Conservation (phyloP, 1,140 invertebrate genomes). For the Drosophila athabasca region DNA sequence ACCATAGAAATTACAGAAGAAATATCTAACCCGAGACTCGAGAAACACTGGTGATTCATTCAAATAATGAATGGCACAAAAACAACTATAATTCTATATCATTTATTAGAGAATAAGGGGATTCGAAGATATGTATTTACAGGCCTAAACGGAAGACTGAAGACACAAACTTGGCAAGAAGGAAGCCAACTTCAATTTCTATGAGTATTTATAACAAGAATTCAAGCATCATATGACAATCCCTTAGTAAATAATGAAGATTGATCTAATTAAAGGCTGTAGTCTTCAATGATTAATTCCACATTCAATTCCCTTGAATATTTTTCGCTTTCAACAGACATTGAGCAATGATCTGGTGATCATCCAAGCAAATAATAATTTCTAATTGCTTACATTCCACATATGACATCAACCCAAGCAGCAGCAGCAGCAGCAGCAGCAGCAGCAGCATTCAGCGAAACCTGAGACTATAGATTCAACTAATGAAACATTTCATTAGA, state of each 20-base stretch:
- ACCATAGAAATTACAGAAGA: not conserved
- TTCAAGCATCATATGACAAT: constrained; percentile 5
- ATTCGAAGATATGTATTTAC: too few relatives aligned
- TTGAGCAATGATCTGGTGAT: constrained; percentile 9
- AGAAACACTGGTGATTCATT: constrained; percentile 7
- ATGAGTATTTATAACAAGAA: too few relatives aligned
- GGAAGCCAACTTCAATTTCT: too few relatives aligned
- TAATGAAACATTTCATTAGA: constrained; percentile 77
- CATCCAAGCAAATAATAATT: constrained; percentile 72
- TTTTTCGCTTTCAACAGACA: too few relatives aligned
- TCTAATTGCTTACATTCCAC: constrained; percentile 78
- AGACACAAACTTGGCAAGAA: not conserved
- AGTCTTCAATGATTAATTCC: not conserved
- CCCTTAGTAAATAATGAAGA: not conserved
- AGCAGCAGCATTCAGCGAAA: constrained; percentile 22
- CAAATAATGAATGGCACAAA: not conserved
- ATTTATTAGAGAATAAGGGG: too few relatives aligned
- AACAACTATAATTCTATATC: too few relatives aligned
- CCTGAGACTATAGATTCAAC: constrained; percentile 69
- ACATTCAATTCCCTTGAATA: too few relatives aligned
- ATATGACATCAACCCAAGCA: constrained; percentile 1
- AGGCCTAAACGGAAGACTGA: not conserved
- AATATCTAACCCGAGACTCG: constrained; percentile 29
- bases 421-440: not conserved
- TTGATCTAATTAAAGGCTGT: too few relatives aligned